Base-by-base conservation (phyloP, 2,113 vertebrate genomes). In the Mellivora capensis region DNA sequence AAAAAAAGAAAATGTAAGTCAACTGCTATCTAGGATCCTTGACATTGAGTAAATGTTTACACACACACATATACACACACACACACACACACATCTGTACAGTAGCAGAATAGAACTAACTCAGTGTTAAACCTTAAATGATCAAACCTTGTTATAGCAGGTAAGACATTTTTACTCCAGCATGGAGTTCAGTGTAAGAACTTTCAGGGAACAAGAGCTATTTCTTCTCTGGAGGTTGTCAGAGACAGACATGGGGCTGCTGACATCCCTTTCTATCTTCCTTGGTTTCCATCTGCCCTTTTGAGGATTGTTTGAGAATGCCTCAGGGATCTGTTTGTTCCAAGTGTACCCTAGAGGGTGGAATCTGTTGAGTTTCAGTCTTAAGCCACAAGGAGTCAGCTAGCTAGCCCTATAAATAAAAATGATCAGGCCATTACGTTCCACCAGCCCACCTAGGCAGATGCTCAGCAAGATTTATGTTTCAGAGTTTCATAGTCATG, bases 321-420 rank as follows among this genome's bases (percentile, higher is more conserved):
- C 64, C 86, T 64, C 31, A 62, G 57, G 25, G 34, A 84, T 72
- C 82, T 97, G 4, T 14, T 21, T 5, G 7, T 39, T 3, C 34
- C 61, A 57, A 39, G n/a, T 39, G 3, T 54, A 79, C 20, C 47
- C 18, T 14, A 27, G 0, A 91, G 90, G 74, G 34, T 71, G 37
- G 37, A 8, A 49, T 93, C 87, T 94, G 47, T 47, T 74, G 80
- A 44, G 62, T 96, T 87, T 97, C 96, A 67, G 77, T 89, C 52
- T 83, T 85, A 89, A 94, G 61, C 83, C 77, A 79, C 39, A 76
- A 74, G 47, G 64, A 57, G 44, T 83, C 27, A 82, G 14, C 34
- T 37, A 67, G 47, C 84, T 31, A 91, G 71, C 67, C 37, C 12
- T 74, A 67, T 80, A 91, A 64, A 59, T 37, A 89, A 91, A 80